Evolutionary conservation across 2,888 invertebrate genomes (phyloP), one percentile per base, ranked within the genome.

Genomic region (Alcis repandata): DNA sequence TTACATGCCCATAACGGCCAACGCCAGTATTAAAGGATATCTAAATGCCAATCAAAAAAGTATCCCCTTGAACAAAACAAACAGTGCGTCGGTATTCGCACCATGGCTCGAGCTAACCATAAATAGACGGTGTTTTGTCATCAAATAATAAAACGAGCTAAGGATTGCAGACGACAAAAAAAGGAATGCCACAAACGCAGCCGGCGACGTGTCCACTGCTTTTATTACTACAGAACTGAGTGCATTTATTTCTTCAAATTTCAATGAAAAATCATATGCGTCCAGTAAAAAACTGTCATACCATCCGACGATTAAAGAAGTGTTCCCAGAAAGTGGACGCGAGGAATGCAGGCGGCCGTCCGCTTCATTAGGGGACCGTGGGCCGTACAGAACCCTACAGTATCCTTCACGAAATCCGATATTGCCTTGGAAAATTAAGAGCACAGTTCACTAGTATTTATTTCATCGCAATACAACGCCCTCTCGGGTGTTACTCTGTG

Each of bases 241-340:
- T 75, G 73, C 74, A 76, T 84, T 83, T 86, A 36, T 27, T 84
- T 84, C 89, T 88, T 88, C 84, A 83, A 85, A 88, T 84, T 92
- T 90, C 87, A 91, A 90, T 91, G 91, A 91, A 90, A 89, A 90
- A 87, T 91, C 89, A 86, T 90, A 86, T 82, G 77, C 80, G 79
- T 82, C 75, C 73, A 74, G 74, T 77, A 80, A 90, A 88, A 88
- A 90, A 86, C 83, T 79, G 79, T 76, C 87, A 89, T 92, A 88
- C 90, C 87, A 77, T 75, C 74, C 76, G 74, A 75, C 81, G 82
- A 83, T 88, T 87, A 87, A 85, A 85, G 85, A 45, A 84, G 82
- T 79, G 86, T 90, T 91, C 87, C 87, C 89, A 89, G 91, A 91
- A 92, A 87, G 86, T 88, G 84, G 80, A 78, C 74, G 76, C 63